Conservation (phyloP, 1,140 invertebrate species). For the Spodoptera frugiperda region DNA sequence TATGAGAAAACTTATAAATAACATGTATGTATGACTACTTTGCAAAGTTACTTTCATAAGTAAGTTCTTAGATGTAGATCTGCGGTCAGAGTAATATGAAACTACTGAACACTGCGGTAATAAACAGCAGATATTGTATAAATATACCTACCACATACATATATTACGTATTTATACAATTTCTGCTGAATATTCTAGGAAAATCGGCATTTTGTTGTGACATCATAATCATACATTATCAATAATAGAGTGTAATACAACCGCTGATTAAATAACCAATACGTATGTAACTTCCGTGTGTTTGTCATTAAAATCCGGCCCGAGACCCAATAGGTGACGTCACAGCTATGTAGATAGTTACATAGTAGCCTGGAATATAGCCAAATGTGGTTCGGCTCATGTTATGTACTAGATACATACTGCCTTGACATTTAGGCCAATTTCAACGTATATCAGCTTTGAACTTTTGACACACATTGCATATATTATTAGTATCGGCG, state of each 20-base stretch:
- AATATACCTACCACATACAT: too few relatives aligned
- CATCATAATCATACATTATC: too few relatives aligned
- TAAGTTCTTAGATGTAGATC: too few relatives aligned
- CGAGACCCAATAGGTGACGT: slow-evolving; percentile 7
- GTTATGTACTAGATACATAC: slow-evolving; percentile 32
- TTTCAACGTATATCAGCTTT: slow-evolving; percentile 20
- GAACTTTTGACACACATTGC: slow-evolving; percentile 27
- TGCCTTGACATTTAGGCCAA: slow-evolving; percentile 43
- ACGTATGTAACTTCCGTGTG: slow-evolving; percentile 21
- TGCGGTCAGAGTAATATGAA: too few relatives aligned
- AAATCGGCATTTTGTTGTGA: too few relatives aligned
- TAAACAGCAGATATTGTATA: too few relatives aligned
- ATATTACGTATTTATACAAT: too few relatives aligned
- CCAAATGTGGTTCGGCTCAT: slow-evolving; percentile 53
- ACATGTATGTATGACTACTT: too few relatives aligned
- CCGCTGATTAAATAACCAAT: slow-evolving; percentile 15
- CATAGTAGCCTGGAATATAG: slow-evolving; percentile 51
- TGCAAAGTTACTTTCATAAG: too few relatives aligned
- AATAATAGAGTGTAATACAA: neutral
- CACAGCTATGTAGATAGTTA: neutral
- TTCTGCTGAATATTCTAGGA: too few relatives aligned
- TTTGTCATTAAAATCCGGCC: slow-evolving; percentile 22
- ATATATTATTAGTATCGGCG: slow-evolving; percentile 1
- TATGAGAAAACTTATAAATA: too few relatives aligned
- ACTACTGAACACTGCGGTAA: too few relatives aligned